These are phyloP conservation scores for Panulirus ornatus DNA, from an alignment of 1,140 invertebrate species.

Conservation along the genomic window DNA sequence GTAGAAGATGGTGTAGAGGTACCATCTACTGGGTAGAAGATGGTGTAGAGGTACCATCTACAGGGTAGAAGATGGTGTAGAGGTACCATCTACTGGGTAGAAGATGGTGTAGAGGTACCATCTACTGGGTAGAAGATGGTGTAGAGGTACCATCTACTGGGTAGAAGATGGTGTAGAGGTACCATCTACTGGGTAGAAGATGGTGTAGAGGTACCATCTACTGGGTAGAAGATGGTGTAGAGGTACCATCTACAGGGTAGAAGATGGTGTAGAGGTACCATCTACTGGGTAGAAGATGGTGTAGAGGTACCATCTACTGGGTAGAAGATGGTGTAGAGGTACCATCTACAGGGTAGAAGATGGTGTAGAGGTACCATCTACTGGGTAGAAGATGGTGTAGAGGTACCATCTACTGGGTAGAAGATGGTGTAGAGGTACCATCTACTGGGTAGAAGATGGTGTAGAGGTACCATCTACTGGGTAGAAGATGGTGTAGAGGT, in stretches of 20 bases:
- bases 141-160: neutral
- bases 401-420: neutral
- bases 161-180: too few relatives aligned
- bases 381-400: too few relatives aligned
- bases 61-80: too few relatives aligned
- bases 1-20: too few relatives aligned
- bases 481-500: too few relatives aligned
- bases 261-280: neutral
- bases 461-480: neutral
- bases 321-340: too few relatives aligned
- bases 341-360: neutral
- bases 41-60: neutral
- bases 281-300: too few relatives aligned
- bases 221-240: too few relatives aligned
- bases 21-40: neutral
- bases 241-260: neutral
- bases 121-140: too few relatives aligned
- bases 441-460: too few relatives aligned
- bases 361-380: neutral
- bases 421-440: neutral
- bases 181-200: neutral
- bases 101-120: neutral
- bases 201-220: neutral
- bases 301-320: neutral
- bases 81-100: neutral